Evolutionary conservation across 1,140 invertebrate species (phyloP), one percentile per base, ranked within the genome.

Genomic region (Hylyphantes graminicola): DNA sequence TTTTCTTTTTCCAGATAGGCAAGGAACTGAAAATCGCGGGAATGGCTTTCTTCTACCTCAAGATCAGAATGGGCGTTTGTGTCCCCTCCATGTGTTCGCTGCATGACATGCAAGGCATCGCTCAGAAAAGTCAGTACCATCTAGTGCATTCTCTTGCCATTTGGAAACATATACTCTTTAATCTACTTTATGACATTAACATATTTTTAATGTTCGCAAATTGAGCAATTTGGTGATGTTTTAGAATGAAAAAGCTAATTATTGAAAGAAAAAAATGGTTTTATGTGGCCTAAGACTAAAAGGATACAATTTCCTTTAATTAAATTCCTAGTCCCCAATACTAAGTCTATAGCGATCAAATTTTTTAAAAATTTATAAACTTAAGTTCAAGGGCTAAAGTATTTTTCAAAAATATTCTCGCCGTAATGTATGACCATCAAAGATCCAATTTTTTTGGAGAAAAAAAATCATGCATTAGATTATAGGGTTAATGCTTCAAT

Each of bases 31-130:
- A 63, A 21, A 81, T 81, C 35, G 79, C 51, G 4, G 79, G 79
- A 2, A 55, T 61, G n/a, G 79, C 79, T 8, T 79, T 86, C 53
- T 72, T 79, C 68, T 86, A 85, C 51, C 15, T 86, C 35, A 77
- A 61, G 65, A 65, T 85, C 17, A 73, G 85, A 2, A 12, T 86
- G 0, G 85, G 85, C 2, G 59, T 86, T 0, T 86, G 85, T 59
- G 59, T 86, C 4, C 85, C 85, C 1, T 84, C 85, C 11, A 53
- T 48, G 0, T 86, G 85, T 70, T n/a, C 55, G 3, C 7, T 76
- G 11, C 15, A 79, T 15, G 85, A 85, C 11, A 72, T 85, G 67
- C 55, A 67, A 50, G 3, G 13, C 8, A 81, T 85, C 13, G 59
- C 65, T 9, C 35, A 80, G 54, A 80, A 55, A 80, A 65, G 85